Conservation (phyloP, 2,797 vertebrate species). For the Pteropus rufus region DNA sequence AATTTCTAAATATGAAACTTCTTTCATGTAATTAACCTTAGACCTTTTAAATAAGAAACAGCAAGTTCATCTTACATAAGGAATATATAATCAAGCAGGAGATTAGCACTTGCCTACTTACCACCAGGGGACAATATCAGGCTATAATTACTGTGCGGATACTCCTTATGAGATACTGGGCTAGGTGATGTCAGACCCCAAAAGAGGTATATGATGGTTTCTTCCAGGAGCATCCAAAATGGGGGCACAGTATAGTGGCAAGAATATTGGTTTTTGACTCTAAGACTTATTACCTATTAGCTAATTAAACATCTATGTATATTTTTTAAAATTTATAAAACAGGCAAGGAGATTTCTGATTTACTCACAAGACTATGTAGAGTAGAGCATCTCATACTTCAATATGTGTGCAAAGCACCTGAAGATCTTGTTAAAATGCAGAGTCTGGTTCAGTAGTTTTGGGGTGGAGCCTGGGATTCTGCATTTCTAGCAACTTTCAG, state of each 20-base stretch:
- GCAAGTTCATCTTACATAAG: background rate
- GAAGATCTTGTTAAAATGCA: background rate
- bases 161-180: background rate
- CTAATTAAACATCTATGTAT: background rate
- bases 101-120: constrained; percentile 26
- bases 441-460: background rate
- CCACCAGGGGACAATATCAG: constrained; percentile 18
- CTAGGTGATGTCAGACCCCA: background rate
- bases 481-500: background rate
- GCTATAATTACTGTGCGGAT: background rate
- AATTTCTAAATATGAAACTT: background rate
- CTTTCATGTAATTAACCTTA: background rate
- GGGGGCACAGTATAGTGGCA: background rate
- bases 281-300: background rate
- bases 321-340: background rate
- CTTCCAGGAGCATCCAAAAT: background rate
- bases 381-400: background rate
- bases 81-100: background rate
- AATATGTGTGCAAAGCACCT: background rate
- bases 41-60: background rate
- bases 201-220: background rate
- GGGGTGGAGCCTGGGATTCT: background rate
- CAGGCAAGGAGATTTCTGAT: background rate
- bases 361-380: background rate
- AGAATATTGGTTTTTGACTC: background rate